Base-by-base conservation (phyloP, 2,888 invertebrate genomes). In the Spodoptera picta region DNA sequence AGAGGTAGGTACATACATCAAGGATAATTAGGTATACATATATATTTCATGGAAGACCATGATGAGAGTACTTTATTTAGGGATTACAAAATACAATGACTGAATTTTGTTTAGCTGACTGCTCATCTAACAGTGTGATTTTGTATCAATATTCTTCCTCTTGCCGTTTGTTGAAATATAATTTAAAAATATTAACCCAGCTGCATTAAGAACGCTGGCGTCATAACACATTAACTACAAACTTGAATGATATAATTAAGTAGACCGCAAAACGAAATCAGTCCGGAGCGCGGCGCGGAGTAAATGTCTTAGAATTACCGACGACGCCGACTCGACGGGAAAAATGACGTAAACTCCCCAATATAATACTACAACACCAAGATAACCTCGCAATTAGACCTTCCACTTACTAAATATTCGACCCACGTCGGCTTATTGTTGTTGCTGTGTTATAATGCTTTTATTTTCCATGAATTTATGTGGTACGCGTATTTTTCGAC, bases 371-470 rank as follows among this genome's bases (percentile, higher is more conserved):
- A 64, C 59, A 74, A 69, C 60, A 79, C 57, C 51, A 59, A 77
- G 72, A 74, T 78, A 73, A 78, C 75, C 77, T 69, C 60, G 65
- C 66, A 81, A 79, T 81, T 80, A 82, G 65, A 77, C 69, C 72
- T 75, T 66, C 61, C 55, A 71, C 69, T 78, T 75, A 73, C 77
- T 82, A 79, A 82, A 77, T 77, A 83, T 82, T 77, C 82, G 66
- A 65, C 70, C 71, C 81, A 65, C 78, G 78, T 77, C 75, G 63
- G 74, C 74, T 76, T 78, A 77, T 80, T 81, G 80, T 77, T 77
- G 74, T 60, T 68, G 63, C 68, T 71, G 55, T 68, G 60, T 68
- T 75, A 65, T 75, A 79, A 79, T 77, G 79, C 64, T 80, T 79
- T 80, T 80, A 80, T 79, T 79, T 82, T 73, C 65, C 73, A 77